A percentile compares a stretch with the other conserved stretches of the same genome.
Conservation (phyloP, 2,888 invertebrate genomes). For the Ichneumon xanthorius region DNA sequence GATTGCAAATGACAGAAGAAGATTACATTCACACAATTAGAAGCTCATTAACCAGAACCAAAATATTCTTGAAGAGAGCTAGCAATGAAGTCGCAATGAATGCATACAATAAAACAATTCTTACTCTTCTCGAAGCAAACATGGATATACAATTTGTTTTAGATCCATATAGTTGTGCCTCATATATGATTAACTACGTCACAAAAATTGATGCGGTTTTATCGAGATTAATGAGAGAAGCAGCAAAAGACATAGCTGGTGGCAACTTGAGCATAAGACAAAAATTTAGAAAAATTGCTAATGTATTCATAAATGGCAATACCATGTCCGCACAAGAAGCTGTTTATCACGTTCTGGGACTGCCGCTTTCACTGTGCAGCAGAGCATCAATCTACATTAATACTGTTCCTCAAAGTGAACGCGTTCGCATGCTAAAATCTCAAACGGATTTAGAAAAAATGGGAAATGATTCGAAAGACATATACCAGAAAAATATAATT, state of each 20-base stretch:
- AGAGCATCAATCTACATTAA: constrained; percentile 20
- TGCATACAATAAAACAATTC: neutral
- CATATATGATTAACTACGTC: constrained; percentile 19
- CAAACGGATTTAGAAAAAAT: constrained; percentile 47
- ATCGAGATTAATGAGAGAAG: constrained; percentile 6
- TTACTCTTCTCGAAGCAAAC: neutral
- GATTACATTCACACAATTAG: neutral
- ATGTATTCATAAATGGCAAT: constrained; percentile 36
- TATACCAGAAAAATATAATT: constrained; percentile 37
- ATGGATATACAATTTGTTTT: constrained; percentile 4
- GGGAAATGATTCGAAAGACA: constrained; percentile 38
- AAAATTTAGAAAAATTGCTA: constrained; percentile 46
- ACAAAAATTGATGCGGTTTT: neutral
- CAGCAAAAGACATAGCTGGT: neutral
- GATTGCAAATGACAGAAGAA: constrained; percentile 5
- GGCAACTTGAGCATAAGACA: constrained; percentile 37
- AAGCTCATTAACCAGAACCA: neutral
- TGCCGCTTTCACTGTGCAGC: neutral
- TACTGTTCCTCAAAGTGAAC: constrained; percentile 50
- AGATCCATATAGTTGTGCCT: too few relatives aligned
- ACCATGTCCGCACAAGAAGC: constrained; percentile 21
- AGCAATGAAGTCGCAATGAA: neutral
- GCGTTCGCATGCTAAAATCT: constrained; percentile 61
- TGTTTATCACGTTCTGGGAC: constrained; percentile 4
- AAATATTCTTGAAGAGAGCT: neutral